A percentile compares a stretch with the other conserved stretches of the same genome.
Conservation (phyloP, 2,888 invertebrate species). For the Coelopa pilipes region DNA sequence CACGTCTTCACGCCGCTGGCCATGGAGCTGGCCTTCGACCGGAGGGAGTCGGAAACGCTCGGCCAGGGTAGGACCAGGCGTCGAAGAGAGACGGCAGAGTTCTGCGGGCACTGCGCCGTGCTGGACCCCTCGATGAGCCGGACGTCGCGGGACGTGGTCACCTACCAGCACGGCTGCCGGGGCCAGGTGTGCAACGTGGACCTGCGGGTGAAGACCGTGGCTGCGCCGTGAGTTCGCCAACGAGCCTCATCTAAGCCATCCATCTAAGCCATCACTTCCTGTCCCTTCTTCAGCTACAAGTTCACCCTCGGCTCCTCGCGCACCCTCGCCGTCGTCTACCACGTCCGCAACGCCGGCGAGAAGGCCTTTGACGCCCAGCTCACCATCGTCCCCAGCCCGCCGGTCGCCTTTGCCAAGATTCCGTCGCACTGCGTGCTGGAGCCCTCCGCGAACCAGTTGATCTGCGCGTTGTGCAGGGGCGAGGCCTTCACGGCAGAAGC, state of each 20-base stretch:
- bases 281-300: neutral
- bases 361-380: conserved; percentile 63
- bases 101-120: neutral
- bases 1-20: neutral
- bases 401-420: conserved; percentile 44
- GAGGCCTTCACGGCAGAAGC: conserved; percentile 37
- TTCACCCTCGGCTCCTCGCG: conserved; percentile 6
- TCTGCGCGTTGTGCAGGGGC: conserved; percentile 20
- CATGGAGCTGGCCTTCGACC: neutral
- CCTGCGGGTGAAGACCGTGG: neutral
- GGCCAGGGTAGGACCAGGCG: too few relatives aligned
- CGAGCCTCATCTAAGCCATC: too few relatives aligned
- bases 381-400: conserved; percentile 56
- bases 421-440: conserved; percentile 33
- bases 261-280: too few relatives aligned
- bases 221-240: neutral
- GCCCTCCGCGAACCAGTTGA: too few relatives aligned
- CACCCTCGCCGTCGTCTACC: conserved; percentile 41
- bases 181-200: conserved; percentile 6
- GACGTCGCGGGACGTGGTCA: neutral
- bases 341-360: conserved; percentile 61
- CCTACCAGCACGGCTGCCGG: conserved; percentile 1
- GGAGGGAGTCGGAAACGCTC: neutral
- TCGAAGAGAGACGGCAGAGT: neutral
- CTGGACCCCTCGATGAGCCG: neutral